Percentiles rank a stretch among this genome's conserved stretches.
Evolutionary conservation across 2,888 invertebrate species (phyloP).

Genomic region (Meiosimyza platycephala): DNA sequence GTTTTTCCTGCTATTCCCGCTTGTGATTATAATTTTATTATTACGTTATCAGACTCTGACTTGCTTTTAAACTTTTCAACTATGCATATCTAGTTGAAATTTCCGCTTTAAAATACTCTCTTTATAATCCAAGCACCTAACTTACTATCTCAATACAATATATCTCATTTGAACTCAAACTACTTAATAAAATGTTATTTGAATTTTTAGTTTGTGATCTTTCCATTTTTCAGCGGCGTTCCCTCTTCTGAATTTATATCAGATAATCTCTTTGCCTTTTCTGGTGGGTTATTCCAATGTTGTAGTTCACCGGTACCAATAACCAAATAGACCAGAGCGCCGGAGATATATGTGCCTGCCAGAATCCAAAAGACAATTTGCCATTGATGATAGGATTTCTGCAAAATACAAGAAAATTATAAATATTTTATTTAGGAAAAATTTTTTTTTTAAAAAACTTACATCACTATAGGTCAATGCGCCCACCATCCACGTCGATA

Average conservation of each 20-base stretch:
- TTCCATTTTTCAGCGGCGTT: slow-evolving; percentile 65
- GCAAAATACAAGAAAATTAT: slow-evolving; percentile 39
- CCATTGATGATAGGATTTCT: slow-evolving; percentile 84
- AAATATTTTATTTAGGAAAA: not conserved
- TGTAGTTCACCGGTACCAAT: slow-evolving; percentile 75
- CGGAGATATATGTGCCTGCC: slow-evolving; percentile 76
- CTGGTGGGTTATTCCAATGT: slow-evolving; percentile 69
- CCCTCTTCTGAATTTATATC: slow-evolving; percentile 62
- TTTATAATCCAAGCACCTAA: too few relatives aligned
- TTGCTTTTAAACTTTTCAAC: too few relatives aligned
- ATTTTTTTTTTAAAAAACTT: slow-evolving; percentile 58
- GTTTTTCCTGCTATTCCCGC: not conserved
- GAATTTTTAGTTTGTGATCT: slow-evolving; percentile 47
- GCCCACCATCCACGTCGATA: slow-evolving; percentile 86
- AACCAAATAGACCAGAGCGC: slow-evolving; percentile 72
- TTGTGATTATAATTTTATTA: slow-evolving; percentile 16
- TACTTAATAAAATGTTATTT: slow-evolving; percentile 25
- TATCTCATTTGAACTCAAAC: slow-evolving; percentile 30
- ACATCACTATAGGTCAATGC: slow-evolving; percentile 79
- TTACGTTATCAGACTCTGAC: not conserved
- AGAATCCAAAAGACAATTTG: slow-evolving; percentile 85
- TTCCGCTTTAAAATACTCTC: too few relatives aligned
- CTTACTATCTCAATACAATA: not conserved
- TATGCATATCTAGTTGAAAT: too few relatives aligned
- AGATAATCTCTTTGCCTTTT: slow-evolving; percentile 51